A percentile compares a stretch with the other conserved stretches of the same genome.
Evolutionary conservation across 2,888 invertebrate genomes (phyloP).

Genomic region (Chymomyza fuscimana): DNA sequence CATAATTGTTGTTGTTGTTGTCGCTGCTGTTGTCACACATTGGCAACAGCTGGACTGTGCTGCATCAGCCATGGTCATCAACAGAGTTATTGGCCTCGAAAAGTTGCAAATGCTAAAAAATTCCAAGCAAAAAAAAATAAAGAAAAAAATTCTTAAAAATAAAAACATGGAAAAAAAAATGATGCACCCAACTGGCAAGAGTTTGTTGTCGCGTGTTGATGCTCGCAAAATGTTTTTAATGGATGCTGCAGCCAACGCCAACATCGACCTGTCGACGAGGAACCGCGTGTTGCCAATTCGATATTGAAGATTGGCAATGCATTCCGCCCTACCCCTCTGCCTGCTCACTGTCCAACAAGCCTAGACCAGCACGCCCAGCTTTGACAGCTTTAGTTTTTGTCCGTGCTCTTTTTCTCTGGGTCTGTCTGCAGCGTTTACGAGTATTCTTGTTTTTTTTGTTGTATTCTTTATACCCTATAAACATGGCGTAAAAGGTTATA

Average conservation of each 20-base stretch:
- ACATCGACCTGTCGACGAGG: slow-evolving; percentile 37
- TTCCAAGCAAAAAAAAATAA: slow-evolving; percentile 26
- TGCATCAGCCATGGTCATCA: slow-evolving; percentile 62
- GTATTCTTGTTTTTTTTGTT: neutral
- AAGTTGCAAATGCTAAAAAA: slow-evolving; percentile 66
- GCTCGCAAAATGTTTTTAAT: slow-evolving; percentile 66
- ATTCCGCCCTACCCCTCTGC: neutral
- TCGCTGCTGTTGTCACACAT: slow-evolving; percentile 69
- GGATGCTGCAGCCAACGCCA: slow-evolving; percentile 14
- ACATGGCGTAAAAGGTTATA: neutral
- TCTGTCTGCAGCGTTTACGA: slow-evolving; percentile 5
- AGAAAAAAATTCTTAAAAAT: neutral
- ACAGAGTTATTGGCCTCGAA: slow-evolving; percentile 72
- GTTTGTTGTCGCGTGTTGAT: slow-evolving; percentile 66
- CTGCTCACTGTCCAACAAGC: neutral
- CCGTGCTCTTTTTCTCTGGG: neutral
- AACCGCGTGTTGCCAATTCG: slow-evolving; percentile 20
- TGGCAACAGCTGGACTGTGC: slow-evolving; percentile 22
- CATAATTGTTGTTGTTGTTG: slow-evolving; percentile 56
- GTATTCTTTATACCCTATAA: neutral
- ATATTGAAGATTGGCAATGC: slow-evolving; percentile 7
- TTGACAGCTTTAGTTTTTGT: slow-evolving; percentile 51
- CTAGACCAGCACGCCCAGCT: slow-evolving; percentile 16
- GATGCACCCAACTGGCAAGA: slow-evolving; percentile 42
- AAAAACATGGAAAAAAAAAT: neutral